Base-by-base conservation (phyloP, 1,140 invertebrate genomes). In the Plutomurus gul region DNA sequence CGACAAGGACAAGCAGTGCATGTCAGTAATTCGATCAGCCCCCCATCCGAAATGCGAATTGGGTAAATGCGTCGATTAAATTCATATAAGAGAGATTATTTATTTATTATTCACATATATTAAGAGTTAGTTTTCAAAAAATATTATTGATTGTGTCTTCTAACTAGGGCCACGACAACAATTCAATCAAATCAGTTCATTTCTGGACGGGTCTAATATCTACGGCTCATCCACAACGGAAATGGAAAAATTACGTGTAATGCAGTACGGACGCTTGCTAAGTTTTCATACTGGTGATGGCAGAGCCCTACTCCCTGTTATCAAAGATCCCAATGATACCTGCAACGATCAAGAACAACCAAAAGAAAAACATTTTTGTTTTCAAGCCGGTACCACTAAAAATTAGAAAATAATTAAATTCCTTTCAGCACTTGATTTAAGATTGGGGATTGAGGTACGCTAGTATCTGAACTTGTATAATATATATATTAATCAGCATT, bases 121-220 rank as follows among this genome's bases (percentile, higher is more conserved):
- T 0, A 49, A 22, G 6, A 22, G 18, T 3, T 22, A 13, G 20
- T n/a, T 10, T 22, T 10, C 20, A 51, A 51, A 5, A 2, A 5
- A 20, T 11, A 25, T 1, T 11, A 0, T n/a, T 10, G 6, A 25
- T 56, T n/a, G 8, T 8, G 51, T 33, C 56, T 4, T n/a, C 27
- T 37, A 4, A 37, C 3, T 20, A 79, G 78, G 78, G 3, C 78
- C 78, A 49, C 20, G 78, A 33, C 30, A 75, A 20, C 78, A 79
- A 70, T 76, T 78, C 30, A 81, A 84, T 76, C 46, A 86, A 65
- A 88, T 96, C 13, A 97, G 96, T 0, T 92, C 95, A 4, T 99
- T 90, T 84, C 90, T 99, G 20, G 96, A 99, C 85, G 96, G 90
- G 1, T 98, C 96, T 0, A 93, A 92, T 30, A 90, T 99, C 8